Base-by-base conservation (phyloP, 2,888 invertebrate species). In the Sinhomidia bicolor region DNA sequence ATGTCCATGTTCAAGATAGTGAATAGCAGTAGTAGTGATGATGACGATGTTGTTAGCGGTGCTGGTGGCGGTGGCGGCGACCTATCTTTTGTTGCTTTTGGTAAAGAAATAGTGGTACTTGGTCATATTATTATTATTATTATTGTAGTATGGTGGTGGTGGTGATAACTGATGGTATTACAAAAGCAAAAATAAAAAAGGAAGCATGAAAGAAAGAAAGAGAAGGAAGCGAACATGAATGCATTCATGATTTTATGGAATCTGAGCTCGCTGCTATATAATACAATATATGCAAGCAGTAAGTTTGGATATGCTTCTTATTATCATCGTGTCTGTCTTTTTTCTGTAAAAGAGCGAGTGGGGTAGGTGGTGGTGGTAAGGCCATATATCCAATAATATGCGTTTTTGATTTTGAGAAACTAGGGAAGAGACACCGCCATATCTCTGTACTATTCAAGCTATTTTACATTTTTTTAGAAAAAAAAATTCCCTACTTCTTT, bases 1-100 rank as follows among this genome's bases (percentile, higher is more conserved):
- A 47, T 44, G 68, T 71, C 79, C 36, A 57, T 80, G 85, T 86
- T 80, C 57, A 41, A 57, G 81, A 81, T 71, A 79, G 68, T 47
- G 47, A n/a, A n/a, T n/a, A n/a, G n/a, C n/a, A n/a, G 26, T 71
- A 10, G 71, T 20, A 44, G 71, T 44, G 20, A 68, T 17, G 2
- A 32, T n/a, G 3, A 0, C 6, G 36, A n/a, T 36, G 36, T 68
- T 47, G 14, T 54, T 78, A 57, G 78, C 32, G 54, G 78, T 54
- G 29, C 1, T 54, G 57, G 78, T 57, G 74, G 74, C n/a, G 74
- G 78, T 14, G 78, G 83, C 74, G 86, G 60, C 81, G 71, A 74
- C 81, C 57, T 32, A 85, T 57, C 85, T 85, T 79, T 85, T 85
- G 62, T 85, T 83, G n/a, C 82, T 32, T 20, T 71, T 32, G 32